Evolutionary conservation across 2,113 vertebrate genomes (phyloP), one percentile per base, ranked within the genome.

Genomic region (Bucco capensis): DNA sequence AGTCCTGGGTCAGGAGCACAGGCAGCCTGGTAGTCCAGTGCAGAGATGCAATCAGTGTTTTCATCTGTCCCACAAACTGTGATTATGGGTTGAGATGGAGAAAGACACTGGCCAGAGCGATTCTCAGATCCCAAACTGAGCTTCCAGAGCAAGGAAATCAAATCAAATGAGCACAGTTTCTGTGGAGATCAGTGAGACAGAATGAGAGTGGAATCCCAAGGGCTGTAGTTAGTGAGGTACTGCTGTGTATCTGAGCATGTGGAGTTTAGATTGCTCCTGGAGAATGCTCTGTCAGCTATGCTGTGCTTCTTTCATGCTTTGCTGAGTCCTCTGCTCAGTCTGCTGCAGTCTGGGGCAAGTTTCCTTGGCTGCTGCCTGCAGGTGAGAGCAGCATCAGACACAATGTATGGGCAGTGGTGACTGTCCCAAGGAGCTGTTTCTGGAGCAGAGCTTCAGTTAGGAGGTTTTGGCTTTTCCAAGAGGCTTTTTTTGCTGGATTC

Each of bases 101-200:
- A 77, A 94, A 86, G 46, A 49, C 9, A 5, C 70, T 86, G 77
- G 38, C 76, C 70, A 74, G 60, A 61, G 35, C 14, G 47, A 62
- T 86, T 86, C 53, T 84, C 73, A 60, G 56, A 81, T 77, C 65
- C 35, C 73, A 74, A 67, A 51, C n/a, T 60, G 80, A 88, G 31
- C 61, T 93, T 92, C 86, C 61, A 74, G 80, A 92, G 64, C 44
- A 70, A 93, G 61, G 38, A 86, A 88, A 88, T 74, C 70, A 80
- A 93, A 92, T 67, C 19, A 79, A 94, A 89, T 22, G 13, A 58
- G n/a, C 23, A 73, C 37, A 70, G 58, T 80, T 91, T 79, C 37
- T 66, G 40, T 75, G 40, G 31, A 79, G 89, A 78, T 94, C 65
- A 38, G 37, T 78, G 57, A 89, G 61, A 78, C 12, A 75, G 21